These are phyloP conservation scores for Epicauta chinensis DNA, from an alignment of 1,140 invertebrate genomes.

Conservation along the genomic window DNA sequence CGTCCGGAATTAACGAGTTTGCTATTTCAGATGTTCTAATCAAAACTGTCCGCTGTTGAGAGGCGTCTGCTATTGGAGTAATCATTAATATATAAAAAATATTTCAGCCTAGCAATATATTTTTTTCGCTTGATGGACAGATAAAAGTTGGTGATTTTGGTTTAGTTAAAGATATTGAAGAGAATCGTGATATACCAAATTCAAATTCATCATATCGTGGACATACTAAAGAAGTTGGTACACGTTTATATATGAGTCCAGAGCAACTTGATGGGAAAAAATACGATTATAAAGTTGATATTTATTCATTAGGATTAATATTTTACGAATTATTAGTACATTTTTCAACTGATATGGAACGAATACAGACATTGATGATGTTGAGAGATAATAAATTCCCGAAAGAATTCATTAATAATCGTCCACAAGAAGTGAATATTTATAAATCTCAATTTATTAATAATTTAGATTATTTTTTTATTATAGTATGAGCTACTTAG, in stretches of 20 bases:
- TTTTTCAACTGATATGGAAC: constrained; percentile 87
- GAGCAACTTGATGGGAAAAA: constrained; percentile 75
- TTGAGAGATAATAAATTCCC: constrained; percentile 67
- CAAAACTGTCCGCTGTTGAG: too few relatives aligned
- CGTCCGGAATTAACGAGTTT: too few relatives aligned
- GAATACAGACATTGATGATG: constrained; percentile 56
- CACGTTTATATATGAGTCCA: constrained; percentile 94
- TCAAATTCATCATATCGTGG: constrained; percentile 12
- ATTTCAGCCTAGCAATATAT: constrained; percentile 88
- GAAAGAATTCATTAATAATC: constrained; percentile 54
- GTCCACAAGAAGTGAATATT: constrained; percentile 62
- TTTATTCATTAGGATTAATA: constrained; percentile 92
- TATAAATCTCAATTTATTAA: constrained; percentile 5
- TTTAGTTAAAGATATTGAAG: constrained; percentile 78
- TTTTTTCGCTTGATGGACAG: constrained; percentile 82
- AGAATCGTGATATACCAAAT: constrained; percentile 42
- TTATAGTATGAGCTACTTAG: constrained; percentile 65
- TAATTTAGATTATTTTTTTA: constrained; percentile 22
- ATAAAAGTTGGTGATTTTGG: constrained; percentile 98
- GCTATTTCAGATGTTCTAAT: too few relatives aligned
- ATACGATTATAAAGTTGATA: constrained; percentile 94
- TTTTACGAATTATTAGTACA: constrained; percentile 87
- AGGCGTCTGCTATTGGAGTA: too few relatives aligned
- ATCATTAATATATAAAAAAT: constrained; percentile 9
- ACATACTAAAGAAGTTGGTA: constrained; percentile 60